These are phyloP conservation scores for Microcaecilia unicolor DNA, from an alignment of 2,797 vertebrate species.

Conservation along the genomic window DNA sequence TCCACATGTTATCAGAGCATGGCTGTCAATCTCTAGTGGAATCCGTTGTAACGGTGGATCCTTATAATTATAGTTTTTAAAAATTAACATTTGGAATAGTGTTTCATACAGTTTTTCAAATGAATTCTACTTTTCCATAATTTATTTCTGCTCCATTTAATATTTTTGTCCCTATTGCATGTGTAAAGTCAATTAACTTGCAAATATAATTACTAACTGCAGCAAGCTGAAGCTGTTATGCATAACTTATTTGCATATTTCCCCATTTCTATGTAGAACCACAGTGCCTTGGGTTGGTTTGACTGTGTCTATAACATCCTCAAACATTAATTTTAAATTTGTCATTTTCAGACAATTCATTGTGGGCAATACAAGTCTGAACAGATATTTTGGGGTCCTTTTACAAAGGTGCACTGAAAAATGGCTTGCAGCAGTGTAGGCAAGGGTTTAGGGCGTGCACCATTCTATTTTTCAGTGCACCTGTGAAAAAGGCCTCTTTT, in stretches of 20 bases:
- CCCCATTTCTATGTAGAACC: conserved; percentile 14
- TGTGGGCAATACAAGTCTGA: conserved; percentile 11
- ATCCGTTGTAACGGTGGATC: conserved; percentile 13
- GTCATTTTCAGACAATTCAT: conserved; percentile 15
- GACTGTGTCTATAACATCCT: conserved; percentile 4
- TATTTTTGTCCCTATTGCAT: conserved; percentile 24
- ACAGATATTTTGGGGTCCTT: conserved; percentile 19
- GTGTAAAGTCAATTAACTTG: conserved; percentile 36
- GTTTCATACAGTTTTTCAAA: conserved; percentile 15
- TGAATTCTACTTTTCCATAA: conserved; percentile 13
- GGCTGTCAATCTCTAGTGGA: too few relatives aligned
- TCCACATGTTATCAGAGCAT: too few relatives aligned
- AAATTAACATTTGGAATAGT: conserved; percentile 23
- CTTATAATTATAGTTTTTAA: conserved; percentile 26
- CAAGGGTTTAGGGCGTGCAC: too few relatives aligned
- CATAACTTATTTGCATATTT: conserved; percentile 35
- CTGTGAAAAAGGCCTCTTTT: too few relatives aligned
- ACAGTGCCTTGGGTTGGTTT: not conserved
- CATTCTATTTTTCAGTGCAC: too few relatives aligned
- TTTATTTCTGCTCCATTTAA: conserved; percentile 29
- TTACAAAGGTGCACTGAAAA: too few relatives aligned
- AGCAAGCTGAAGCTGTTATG: conserved; percentile 22
- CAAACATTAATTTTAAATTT: conserved; percentile 12
- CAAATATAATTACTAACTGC: conserved; percentile 36
- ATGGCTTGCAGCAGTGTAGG: too few relatives aligned